These are phyloP conservation scores for Thunnus albacares DNA, from an alignment of 2,797 vertebrate genomes.

Conservation along the genomic window DNA sequence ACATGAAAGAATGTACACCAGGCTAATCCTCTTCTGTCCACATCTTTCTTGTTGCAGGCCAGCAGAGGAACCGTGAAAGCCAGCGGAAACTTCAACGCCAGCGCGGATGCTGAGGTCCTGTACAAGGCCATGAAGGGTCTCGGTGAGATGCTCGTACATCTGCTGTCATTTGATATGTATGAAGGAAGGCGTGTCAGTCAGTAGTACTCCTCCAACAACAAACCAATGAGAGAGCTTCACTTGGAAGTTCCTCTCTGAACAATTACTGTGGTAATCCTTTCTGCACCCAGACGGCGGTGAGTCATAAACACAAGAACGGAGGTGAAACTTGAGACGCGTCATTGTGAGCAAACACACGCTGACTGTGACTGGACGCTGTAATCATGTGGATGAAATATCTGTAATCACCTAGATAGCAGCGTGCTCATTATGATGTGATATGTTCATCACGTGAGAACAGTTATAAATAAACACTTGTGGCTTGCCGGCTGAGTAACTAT, in stretches of 20 bases:
- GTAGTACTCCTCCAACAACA: slow-evolving; percentile 9
- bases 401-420: background rate
- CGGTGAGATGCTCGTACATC: slow-evolving; percentile 81
- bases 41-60: slow-evolving; percentile 72
- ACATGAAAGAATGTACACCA: background rate
- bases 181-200: background rate
- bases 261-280: slow-evolving; percentile 11
- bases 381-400: slow-evolving; percentile 48
- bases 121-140: slow-evolving; percentile 94
- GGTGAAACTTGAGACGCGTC: slow-evolving; percentile 46
- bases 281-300: slow-evolving; percentile 51
- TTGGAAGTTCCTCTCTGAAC: slow-evolving; percentile 30
- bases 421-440: slow-evolving; percentile 13
- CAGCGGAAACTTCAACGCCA: slow-evolving; percentile 89
- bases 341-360: slow-evolving; percentile 31
- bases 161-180: slow-evolving; percentile 23
- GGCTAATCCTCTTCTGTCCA: background rate
- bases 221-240: slow-evolving; percentile 14
- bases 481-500: slow-evolving; percentile 42
- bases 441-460: background rate
- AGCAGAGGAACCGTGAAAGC: slow-evolving; percentile 85
- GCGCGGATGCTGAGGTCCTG: slow-evolving; percentile 90
- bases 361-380: slow-evolving; percentile 11
- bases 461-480: slow-evolving; percentile 3
- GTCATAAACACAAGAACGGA: slow-evolving; percentile 40